Evolutionary conservation across 2,888 invertebrate genomes (phyloP).

Genomic region (Ctenicera cuprea): DNA sequence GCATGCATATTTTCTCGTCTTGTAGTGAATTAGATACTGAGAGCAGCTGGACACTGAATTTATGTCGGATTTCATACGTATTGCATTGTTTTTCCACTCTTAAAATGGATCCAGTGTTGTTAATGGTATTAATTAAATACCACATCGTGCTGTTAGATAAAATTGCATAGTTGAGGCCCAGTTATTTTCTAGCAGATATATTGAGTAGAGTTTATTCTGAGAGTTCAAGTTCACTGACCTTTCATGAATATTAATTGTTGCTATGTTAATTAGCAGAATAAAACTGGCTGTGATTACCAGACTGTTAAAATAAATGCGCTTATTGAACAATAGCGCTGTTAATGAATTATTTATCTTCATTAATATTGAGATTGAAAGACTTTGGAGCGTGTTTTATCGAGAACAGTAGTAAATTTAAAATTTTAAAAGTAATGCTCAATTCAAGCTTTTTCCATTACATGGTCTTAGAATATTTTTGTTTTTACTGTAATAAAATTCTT

Average conservation of each 20-base stretch:
- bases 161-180: no score
- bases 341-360: constrained; percentile 25
- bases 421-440: neutral
- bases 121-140: no score
- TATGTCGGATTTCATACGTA: no score
- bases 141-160: no score
- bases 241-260: constrained; percentile 45
- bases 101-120: no score
- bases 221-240: constrained; percentile 51
- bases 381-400: no score
- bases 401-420: constrained; percentile 7
- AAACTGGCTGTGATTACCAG: constrained; percentile 38
- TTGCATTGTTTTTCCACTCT: no score
- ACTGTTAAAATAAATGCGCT: constrained; percentile 42
- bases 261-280: constrained; percentile 33
- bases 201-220: neutral
- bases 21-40: no score
- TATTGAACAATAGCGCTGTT: constrained; percentile 23
- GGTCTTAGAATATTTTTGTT: constrained; percentile 42
- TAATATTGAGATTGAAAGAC: constrained; percentile 1
- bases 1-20: no score
- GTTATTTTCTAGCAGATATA: neutral
- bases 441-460: constrained; percentile 6
- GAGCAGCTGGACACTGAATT: no score
- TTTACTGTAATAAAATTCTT: constrained; percentile 55